phyloP scores from a whole-genome alignment of 2,888 invertebrate genomes.

The Acanthococcus lagerstroemiae region DNA sequence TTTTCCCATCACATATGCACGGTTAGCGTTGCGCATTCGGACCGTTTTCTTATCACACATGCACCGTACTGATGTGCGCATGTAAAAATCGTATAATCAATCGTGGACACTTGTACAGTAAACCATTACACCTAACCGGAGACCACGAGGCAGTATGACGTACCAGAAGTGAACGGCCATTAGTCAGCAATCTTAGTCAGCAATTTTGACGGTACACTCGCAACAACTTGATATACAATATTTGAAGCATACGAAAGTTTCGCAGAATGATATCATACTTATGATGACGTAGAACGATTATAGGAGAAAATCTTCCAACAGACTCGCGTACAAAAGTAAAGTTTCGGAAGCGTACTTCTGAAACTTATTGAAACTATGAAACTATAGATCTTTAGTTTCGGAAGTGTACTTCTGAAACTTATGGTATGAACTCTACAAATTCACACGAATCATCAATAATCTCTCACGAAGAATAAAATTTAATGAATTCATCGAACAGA shows the following conservation, averaged over 20 bases:
- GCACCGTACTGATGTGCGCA: no score
- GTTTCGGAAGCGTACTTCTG: not conserved
- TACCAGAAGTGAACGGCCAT: no score
- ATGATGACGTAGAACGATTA: not conserved
- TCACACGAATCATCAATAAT: not conserved
- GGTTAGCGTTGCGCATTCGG: no score
- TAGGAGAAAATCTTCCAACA: not conserved
- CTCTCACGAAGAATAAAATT: not conserved
- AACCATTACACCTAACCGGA: not conserved
- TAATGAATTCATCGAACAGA: not conserved
- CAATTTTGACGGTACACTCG: not conserved
- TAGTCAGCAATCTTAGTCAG: not conserved
- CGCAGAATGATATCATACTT: not conserved
- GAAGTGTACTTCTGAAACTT: no score
- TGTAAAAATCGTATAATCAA: no score
- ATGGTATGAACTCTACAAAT: not conserved
- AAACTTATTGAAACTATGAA: not conserved
- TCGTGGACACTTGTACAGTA: not conserved
- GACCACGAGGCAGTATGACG: not conserved
- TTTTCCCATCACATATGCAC: no score
- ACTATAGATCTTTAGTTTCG: not conserved
- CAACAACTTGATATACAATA: not conserved
- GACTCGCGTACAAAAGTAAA: not conserved
- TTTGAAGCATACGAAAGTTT: not conserved
- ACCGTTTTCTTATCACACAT: no score